A percentile compares a stretch with the other conserved stretches of the same genome.
Conservation (phyloP, 2,888 invertebrate genomes). For the Allygus modestus region DNA sequence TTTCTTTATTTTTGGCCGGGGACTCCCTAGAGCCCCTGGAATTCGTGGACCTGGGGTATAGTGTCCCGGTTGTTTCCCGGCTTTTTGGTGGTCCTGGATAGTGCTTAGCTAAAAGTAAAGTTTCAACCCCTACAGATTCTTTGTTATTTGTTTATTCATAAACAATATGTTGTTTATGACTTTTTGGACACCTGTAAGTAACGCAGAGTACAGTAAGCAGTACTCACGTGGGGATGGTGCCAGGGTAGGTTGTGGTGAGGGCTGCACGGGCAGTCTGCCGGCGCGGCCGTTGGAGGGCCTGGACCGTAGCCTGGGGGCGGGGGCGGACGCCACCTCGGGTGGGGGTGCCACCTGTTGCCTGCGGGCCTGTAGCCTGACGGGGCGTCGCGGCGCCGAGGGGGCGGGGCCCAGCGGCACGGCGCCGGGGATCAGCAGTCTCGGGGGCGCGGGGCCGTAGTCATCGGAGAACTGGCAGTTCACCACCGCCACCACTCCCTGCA, state of each 20-base stretch:
- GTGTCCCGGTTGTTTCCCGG: too few species aligned
- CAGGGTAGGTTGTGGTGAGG: slow-evolving; percentile 41
- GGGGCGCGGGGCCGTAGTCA: slow-evolving; percentile 79
- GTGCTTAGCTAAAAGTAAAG: too few species aligned
- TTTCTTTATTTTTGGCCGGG: too few species aligned
- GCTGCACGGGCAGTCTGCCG: slow-evolving; percentile 30
- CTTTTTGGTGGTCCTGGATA: too few species aligned
- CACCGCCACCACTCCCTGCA: slow-evolving; percentile 53
- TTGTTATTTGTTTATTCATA: too few species aligned
- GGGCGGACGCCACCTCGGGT: slow-evolving; percentile 1
- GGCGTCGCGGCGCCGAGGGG: slow-evolving; percentile 68
- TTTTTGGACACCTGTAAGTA: too few species aligned
- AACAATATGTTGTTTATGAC: too few species aligned
- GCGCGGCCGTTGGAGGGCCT: slow-evolving; percentile 66
- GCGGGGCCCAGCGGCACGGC: slow-evolving; percentile 76
- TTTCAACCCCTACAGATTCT: too few species aligned
- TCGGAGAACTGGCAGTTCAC: slow-evolving; percentile 66
- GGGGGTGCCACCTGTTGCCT: slow-evolving; percentile 47
- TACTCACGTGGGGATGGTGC: neutral
- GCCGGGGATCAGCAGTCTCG: slow-evolving; percentile 82
- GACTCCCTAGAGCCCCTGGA: too few species aligned
- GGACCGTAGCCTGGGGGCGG: slow-evolving; percentile 73
- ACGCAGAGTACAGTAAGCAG: too few species aligned
- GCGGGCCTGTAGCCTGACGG: slow-evolving; percentile 70
- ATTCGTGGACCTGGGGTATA: too few species aligned